Base-by-base conservation (phyloP, 2,113 vertebrate species). In the Pseudopodoces humilis region DNA sequence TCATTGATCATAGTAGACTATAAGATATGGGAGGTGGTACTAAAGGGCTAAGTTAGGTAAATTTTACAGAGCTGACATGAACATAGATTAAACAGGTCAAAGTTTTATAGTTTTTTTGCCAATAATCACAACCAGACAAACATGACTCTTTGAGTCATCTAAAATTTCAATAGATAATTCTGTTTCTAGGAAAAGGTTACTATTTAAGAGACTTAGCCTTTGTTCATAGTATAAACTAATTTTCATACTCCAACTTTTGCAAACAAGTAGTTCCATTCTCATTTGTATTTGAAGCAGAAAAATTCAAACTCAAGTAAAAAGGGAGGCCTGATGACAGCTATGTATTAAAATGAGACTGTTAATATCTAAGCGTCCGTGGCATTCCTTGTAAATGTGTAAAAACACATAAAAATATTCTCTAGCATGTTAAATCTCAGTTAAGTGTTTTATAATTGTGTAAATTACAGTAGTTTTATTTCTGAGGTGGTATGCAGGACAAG, bases 381-480 rank as follows among this genome's bases (percentile, higher is more conserved):
- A 59, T 33, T 77, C 44, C 60, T 47, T 59, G 84, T 86, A 84
- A 96, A 92, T 55, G 77, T 67, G 56, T 89, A 86, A 92, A 92
- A 94, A 56, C 28, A 39, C 60, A 63, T 76, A 64, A 79, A 90
- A 91, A 52, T 39, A 84, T 31, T 78, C 33, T 52, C 27, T 4
- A 72, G 22, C 17, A 47, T 2, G 14, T 71, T 85, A 79, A 72
- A 72, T 50, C 30, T n/a, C 43, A 65, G 81, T 69, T 39, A 71
- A 86, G 17, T 59, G 15, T 19, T 91, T 53, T 33, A 78, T 53
- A 89, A 55, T 19, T 67, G 24, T 7, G 50, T 20, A 9, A 13
- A 47, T 16, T 55, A 79, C 1, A 72, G 50, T 21, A 65, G 13
- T 35, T 88, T 53, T 49, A 64, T 39, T 74, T 86, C 18, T 3